Conservation (phyloP, 2,888 invertebrate species). For the Drosophila neonasuta region DNA sequence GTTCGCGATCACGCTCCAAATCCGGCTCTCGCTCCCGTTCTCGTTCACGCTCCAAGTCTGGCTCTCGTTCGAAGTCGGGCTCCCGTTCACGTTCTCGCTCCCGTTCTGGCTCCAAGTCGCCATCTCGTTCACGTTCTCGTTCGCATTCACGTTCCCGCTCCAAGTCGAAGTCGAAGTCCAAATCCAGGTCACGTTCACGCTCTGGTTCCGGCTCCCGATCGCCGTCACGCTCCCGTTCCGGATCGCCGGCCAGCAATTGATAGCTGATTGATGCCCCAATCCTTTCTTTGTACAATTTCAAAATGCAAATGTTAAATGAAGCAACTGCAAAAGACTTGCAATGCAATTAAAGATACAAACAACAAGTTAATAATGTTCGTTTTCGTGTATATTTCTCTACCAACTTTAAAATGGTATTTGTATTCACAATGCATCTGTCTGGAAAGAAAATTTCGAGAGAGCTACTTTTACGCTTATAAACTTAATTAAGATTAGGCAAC, state of each 20-base stretch:
- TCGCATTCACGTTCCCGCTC: slow-evolving; percentile 43
- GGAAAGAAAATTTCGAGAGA: neutral
- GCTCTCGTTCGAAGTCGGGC: slow-evolving; percentile 69
- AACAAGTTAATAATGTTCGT: slow-evolving; percentile 5
- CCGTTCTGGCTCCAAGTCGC: slow-evolving; percentile 72
- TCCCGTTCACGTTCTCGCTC: slow-evolving; percentile 61
- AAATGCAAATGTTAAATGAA: slow-evolving; percentile 28
- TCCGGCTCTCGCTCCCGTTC: slow-evolving; percentile 49
- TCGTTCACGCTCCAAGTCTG: slow-evolving; percentile 42
- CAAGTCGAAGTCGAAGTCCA: slow-evolving; percentile 44
- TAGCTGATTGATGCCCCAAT: neutral
- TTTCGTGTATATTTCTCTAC: slow-evolving; percentile 5
- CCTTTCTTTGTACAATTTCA: neutral
- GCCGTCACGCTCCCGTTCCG: slow-evolving; percentile 49
- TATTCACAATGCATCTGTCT: neutral
- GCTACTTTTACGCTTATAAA: slow-evolving; percentile 14
- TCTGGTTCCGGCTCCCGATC: slow-evolving; percentile 68
- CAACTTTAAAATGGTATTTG: slow-evolving; percentile 1
- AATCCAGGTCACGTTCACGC: slow-evolving; percentile 46
- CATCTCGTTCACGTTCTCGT: slow-evolving; percentile 60
- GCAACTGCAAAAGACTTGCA: slow-evolving; percentile 9
- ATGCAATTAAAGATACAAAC: slow-evolving; percentile 10
- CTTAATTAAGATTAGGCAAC: slow-evolving; percentile 52
- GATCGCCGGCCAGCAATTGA: slow-evolving; percentile 63
- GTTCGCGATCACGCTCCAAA: slow-evolving; percentile 62